Percentiles rank a stretch among this genome's conserved stretches.
phyloP scores from a whole-genome alignment of 2,797 vertebrate species.

The Myiotriccus ornatus region DNA sequence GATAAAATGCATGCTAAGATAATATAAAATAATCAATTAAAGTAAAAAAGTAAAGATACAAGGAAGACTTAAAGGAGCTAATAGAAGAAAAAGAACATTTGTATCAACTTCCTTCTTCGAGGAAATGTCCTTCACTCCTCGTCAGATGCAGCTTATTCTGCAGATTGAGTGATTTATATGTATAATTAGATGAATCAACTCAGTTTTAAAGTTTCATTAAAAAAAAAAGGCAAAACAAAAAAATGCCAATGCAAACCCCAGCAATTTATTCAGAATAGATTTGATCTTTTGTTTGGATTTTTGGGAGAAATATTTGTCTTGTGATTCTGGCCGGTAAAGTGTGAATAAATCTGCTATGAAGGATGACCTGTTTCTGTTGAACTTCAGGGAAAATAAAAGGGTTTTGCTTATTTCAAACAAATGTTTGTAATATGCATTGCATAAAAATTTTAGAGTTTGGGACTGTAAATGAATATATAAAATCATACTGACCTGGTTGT shows the following conservation, averaged over 20 bases:
- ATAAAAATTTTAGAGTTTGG: not conserved
- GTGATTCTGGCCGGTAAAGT: not conserved
- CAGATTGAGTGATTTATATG: not conserved
- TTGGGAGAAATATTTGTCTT: not conserved
- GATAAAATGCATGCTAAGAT: not conserved
- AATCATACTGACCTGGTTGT: not conserved
- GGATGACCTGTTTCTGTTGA: not conserved
- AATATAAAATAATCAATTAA: not conserved
- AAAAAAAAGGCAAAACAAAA: not conserved
- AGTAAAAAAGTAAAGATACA: not conserved
- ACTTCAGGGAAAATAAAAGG: not conserved
- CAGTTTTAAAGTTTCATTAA: not conserved
- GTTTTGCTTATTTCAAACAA: not conserved
- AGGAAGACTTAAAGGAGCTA: not conserved
- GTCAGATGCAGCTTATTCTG: not conserved
- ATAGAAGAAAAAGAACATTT: not conserved
- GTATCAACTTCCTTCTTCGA: not conserved
- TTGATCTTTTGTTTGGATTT: not conserved
- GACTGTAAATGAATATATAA: not conserved
- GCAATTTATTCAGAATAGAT: not conserved
- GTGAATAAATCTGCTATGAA: not conserved
- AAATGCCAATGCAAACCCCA: not conserved
- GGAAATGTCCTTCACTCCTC: not conserved
- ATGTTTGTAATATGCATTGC: not conserved
- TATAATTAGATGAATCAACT: not conserved